These are phyloP conservation scores for Hedya salicella DNA, from an alignment of 2,888 invertebrate genomes.

Conservation along the genomic window DNA sequence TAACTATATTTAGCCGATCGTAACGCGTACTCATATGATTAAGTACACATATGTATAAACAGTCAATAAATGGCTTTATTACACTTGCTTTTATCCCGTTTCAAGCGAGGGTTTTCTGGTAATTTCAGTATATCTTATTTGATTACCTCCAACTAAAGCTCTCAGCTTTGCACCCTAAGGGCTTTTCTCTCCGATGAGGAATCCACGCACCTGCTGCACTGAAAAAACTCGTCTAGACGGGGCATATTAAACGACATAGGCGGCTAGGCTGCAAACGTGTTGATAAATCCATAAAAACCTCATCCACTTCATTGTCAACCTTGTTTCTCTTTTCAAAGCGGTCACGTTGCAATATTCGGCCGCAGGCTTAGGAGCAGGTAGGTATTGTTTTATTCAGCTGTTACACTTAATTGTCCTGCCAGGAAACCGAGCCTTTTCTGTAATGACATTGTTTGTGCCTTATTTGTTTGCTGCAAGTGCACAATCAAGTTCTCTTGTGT, in stretches of 20 bases:
- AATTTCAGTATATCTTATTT: slow-evolving; percentile 42
- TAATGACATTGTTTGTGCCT: slow-evolving; percentile 36
- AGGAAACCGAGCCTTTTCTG: slow-evolving; percentile 36
- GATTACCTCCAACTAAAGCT: slow-evolving; percentile 39
- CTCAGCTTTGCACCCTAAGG: slow-evolving; percentile 30
- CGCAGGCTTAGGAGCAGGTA: slow-evolving; percentile 21
- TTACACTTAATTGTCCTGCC: slow-evolving; percentile 28
- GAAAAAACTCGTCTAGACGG: slow-evolving; percentile 78
- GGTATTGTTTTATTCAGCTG: slow-evolving; percentile 39
- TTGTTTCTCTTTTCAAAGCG: slow-evolving; percentile 50
- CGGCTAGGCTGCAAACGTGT: slow-evolving; percentile 57
- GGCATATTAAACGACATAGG: slow-evolving; percentile 55
- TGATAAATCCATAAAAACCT: slow-evolving; percentile 51
- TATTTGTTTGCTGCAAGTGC: slow-evolving; percentile 24
- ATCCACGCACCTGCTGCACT: slow-evolving; percentile 64
- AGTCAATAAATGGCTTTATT: neutral
- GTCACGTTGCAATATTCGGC: slow-evolving; percentile 47
- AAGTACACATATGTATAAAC: too few species aligned
- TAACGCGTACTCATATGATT: neutral
- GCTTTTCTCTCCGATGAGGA: slow-evolving; percentile 40
- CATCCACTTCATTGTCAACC: slow-evolving; percentile 58
- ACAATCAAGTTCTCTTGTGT: slow-evolving; percentile 30
- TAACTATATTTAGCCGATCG: slow-evolving; percentile 2
- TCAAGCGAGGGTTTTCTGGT: slow-evolving; percentile 6
- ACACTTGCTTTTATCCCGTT: neutral